Evolutionary conservation across 2,888 invertebrate species (phyloP), one percentile per base, ranked within the genome.

Genomic region (Exephanes ischioxanthus): DNA sequence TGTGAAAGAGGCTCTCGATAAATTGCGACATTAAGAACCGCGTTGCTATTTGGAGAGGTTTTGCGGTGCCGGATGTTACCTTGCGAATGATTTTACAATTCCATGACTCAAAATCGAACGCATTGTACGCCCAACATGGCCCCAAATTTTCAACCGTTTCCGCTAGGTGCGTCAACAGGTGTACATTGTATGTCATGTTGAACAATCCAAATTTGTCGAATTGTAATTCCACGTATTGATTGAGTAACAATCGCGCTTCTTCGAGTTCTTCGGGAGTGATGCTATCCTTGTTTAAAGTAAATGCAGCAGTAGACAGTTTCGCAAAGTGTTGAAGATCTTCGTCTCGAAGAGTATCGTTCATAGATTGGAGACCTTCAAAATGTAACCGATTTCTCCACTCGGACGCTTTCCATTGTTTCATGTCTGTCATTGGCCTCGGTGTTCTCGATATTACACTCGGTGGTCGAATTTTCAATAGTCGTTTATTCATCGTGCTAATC

Each of bases 341-440:
- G 14, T 58, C 19, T 26, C 26, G n/a, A 41, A 80, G 22, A 45
- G 22, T 45, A 37, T 51, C 33, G 14, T 33, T 33, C 58, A 80
- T 41, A 41, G 45, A 14, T 61, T 61, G 4, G 2, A 48, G 22
- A 14, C 37, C 66, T 37, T 0, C 63, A n/a, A 48, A 72, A 37
- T 80, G 48, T 22, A 81, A 51, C 80, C 80, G 75, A 51, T 81
- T 73, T 22, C 80, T 19, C 80, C 72, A 73, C 51, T 81, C 67
- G 14, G 80, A 16, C 1, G 68, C 68, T 22, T 70, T 70, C 68
- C 68, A 70, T 16, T 16, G 26, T 22, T 70, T 45, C 51, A 9
- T 48, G 16, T 22, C 45, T 70, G 16, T 16, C 16, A 81, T 67
- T 53, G 37, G 33, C 75, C 73, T 53, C 51, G 75, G 73, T 30